Percentiles rank a stretch among this genome's conserved stretches.
Conservation (phyloP, 1,140 invertebrate genomes). For the Nylanderia fulva region DNA sequence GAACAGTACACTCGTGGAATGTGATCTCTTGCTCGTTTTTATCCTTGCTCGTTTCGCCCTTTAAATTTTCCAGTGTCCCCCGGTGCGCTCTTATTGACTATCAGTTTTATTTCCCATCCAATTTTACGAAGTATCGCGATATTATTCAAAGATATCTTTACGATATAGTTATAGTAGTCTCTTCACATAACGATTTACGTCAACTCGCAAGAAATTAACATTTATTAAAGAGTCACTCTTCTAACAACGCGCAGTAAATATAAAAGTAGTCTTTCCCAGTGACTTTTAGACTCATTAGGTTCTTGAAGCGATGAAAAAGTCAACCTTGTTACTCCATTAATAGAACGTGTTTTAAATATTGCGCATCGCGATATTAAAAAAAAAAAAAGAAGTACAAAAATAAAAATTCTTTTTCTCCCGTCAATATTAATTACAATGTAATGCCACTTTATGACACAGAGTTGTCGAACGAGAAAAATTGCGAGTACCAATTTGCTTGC, state of each 20-base stretch:
- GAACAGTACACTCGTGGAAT: conserved; percentile 26
- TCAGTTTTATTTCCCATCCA: not conserved
- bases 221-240: conserved; percentile 23
- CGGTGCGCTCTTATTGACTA: conserved; percentile 10
- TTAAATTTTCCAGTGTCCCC: conserved; percentile 10
- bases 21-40: conserved; percentile 32
- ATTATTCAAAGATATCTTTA: not conserved
- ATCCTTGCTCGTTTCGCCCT: not conserved
- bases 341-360: not conserved
- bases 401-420: not conserved
- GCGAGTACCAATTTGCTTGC: not conserved
- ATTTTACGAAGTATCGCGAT: not conserved
- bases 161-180: not conserved
- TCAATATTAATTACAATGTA: conserved; percentile 15
- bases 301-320: not conserved
- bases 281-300: not conserved
- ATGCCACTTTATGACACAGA: not conserved
- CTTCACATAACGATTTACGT: not conserved
- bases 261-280: not conserved
- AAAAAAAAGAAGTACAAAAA: not conserved
- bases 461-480: not conserved
- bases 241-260: not conserved
- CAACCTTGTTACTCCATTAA: not conserved
- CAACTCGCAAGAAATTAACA: not conserved
- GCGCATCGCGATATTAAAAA: not conserved